A percentile compares a stretch with the other conserved stretches of the same genome.
These are phyloP conservation scores for Acanthurus lineatus DNA, from an alignment of 2,797 vertebrate species.

Conservation along the genomic window DNA sequence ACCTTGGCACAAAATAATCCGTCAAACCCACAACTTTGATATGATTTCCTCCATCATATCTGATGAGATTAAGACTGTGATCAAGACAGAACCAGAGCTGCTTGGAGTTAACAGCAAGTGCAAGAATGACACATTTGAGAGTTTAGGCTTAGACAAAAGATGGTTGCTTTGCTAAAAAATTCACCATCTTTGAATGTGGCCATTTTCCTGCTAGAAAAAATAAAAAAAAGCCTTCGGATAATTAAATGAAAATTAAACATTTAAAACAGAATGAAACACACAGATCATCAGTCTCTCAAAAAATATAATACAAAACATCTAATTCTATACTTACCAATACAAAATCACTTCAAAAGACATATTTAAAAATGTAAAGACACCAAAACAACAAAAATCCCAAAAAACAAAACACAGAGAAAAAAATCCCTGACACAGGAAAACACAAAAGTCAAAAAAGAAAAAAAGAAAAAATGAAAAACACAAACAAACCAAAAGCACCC, in stretches of 20 bases:
- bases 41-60: constrained; percentile 29
- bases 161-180: neutral
- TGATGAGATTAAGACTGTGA: constrained; percentile 30
- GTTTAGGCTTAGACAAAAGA: neutral
- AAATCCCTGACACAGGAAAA: too few species aligned
- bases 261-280: neutral
- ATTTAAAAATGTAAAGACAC: too few species aligned
- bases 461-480: too few species aligned
- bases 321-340: too few species aligned
- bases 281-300: neutral
- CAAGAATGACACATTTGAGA: neutral
- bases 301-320: neutral
- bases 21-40: constrained; percentile 33
- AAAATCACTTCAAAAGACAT: too few species aligned
- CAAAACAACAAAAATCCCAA: too few species aligned
- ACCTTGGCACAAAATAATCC: constrained; percentile 41
- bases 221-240: neutral
- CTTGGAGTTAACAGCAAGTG: constrained; percentile 1
- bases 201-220: neutral
- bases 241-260: neutral
- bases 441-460: too few species aligned
- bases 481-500: too few species aligned
- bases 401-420: too few species aligned
- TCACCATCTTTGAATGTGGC: neutral
- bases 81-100: neutral